Evolutionary conservation across 2,113 vertebrate genomes (phyloP).

Genomic region (Lontra canadensis): DNA sequence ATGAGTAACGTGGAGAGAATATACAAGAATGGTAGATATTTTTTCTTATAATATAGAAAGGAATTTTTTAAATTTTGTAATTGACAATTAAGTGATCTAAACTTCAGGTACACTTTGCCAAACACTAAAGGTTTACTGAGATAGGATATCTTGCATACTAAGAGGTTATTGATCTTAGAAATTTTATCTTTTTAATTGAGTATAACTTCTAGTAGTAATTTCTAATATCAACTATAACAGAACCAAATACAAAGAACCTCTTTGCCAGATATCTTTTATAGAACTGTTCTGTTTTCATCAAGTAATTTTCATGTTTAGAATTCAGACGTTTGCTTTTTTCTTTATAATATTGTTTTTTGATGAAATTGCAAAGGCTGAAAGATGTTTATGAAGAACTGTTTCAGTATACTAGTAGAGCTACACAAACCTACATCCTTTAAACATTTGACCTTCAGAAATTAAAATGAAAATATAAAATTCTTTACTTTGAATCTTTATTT

Average conservation of each 20-base stretch:
- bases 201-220: background rate
- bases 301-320: background rate
- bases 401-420: background rate
- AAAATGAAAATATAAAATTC: background rate
- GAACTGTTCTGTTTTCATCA: background rate
- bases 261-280: background rate
- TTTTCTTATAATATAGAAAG: conserved; percentile 55
- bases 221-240: background rate
- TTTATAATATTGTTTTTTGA: background rate
- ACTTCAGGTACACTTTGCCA: background rate
- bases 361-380: background rate
- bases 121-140: background rate
- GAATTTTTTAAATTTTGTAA: background rate
- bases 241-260: background rate
- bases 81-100: background rate
- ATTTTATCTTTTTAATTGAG: background rate
- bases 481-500: background rate
- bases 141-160: background rate
- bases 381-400: background rate
- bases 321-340: background rate
- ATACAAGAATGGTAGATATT: conserved; percentile 40
- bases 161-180: background rate
- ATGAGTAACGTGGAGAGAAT: conserved; percentile 10
- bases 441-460: background rate
- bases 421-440: background rate